Conservation (phyloP, 2,797 vertebrate species). For the Adelosebastes latens region DNA sequence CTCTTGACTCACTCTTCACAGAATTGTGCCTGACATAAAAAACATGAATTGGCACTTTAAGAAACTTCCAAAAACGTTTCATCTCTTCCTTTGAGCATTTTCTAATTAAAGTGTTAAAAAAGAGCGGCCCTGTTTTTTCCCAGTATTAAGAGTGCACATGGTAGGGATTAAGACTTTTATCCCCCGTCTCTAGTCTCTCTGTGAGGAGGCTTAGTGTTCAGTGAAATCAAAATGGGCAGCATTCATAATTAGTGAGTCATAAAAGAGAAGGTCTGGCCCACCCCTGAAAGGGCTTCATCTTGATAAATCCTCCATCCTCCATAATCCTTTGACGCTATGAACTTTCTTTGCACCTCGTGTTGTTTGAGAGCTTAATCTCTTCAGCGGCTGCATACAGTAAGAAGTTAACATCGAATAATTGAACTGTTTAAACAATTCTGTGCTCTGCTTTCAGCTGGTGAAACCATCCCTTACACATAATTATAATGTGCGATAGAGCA, state of each 20-base stretch:
- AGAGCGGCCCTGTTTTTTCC: constrained; percentile 49
- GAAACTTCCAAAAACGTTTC: constrained; percentile 16
- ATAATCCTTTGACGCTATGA: constrained; percentile 69
- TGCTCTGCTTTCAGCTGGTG: neutral
- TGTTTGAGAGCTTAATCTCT: constrained; percentile 55
- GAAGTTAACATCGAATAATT: constrained; percentile 18
- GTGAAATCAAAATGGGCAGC: constrained; percentile 74
- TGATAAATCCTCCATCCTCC: constrained; percentile 63
- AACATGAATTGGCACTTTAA: constrained; percentile 7
- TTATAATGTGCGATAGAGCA: neutral
- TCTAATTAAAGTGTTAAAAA: constrained; percentile 62
- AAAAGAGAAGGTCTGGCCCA: constrained; percentile 60
- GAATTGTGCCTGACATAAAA: constrained; percentile 22
- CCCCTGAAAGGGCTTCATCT: constrained; percentile 70
- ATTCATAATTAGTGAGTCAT: constrained; percentile 74
- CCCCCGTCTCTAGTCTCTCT: constrained; percentile 60
- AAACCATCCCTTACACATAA: neutral
- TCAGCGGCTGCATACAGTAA: constrained; percentile 24
- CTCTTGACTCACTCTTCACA: neutral
- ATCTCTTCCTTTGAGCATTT: constrained; percentile 28
- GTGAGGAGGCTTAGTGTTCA: constrained; percentile 75
- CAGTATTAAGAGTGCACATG: constrained; percentile 82
- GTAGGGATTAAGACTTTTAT: constrained; percentile 79
- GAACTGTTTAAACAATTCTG: neutral
- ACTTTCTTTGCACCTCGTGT: constrained; percentile 75